Evolutionary conservation across 2,113 vertebrate genomes (phyloP).

Genomic region (Aptenodytes forsteri): DNA sequence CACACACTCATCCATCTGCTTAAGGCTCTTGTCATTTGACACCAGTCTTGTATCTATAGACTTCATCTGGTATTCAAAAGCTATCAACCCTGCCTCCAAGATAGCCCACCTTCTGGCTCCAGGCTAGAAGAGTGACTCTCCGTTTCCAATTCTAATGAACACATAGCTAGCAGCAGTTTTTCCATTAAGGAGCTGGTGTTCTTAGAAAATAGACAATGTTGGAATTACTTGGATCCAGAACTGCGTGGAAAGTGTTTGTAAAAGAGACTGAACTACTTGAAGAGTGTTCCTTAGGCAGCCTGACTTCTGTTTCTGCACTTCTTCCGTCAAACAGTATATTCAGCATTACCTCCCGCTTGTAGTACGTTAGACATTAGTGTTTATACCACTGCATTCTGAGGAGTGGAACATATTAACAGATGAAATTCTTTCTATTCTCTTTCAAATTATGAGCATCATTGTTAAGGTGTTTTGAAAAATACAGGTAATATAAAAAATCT

Average conservation of each 20-base stretch:
- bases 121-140: slow-evolving; percentile 56
- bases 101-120: slow-evolving; percentile 72
- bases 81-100: slow-evolving; percentile 67
- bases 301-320: neutral
- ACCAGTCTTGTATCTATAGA: slow-evolving; percentile 67
- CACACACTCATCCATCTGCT: slow-evolving; percentile 74
- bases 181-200: slow-evolving; percentile 32
- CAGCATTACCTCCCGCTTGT: fast-evolving
- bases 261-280: slow-evolving; percentile 7
- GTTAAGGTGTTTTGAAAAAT: neutral
- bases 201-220: slow-evolving; percentile 17
- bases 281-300: neutral
- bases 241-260: slow-evolving; percentile 1
- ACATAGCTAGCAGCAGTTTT: slow-evolving; percentile 30
- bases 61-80: slow-evolving; percentile 75
- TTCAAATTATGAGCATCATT: neutral
- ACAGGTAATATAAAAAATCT: neutral
- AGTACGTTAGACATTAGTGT: neutral
- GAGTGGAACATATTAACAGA: neutral
- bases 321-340: neutral
- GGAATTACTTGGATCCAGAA: slow-evolving; percentile 34
- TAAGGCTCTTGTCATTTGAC: slow-evolving; percentile 76
- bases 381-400: neutral
- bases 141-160: slow-evolving; percentile 73
- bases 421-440: neutral